Percentiles rank a stretch among this genome's conserved stretches.
These are phyloP conservation scores for Corbicula japonica DNA, from an alignment of 2,888 invertebrate genomes.

Conservation along the genomic window DNA sequence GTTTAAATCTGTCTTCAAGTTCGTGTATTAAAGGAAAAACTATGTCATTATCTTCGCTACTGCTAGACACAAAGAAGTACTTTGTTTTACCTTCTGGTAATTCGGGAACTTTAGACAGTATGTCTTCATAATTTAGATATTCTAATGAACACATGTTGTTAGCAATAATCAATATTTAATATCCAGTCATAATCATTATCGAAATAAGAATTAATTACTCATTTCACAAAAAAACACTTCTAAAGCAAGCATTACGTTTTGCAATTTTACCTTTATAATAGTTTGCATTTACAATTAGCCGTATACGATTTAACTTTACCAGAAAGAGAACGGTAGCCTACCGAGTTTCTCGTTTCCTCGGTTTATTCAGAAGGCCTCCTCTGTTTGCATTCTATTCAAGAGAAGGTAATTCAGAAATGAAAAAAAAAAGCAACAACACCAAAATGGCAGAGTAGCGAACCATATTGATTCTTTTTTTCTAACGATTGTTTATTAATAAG, in stretches of 20 bases:
- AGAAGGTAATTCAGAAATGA: too few relatives aligned
- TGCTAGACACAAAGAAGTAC: constrained; percentile 45
- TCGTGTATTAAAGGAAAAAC: constrained; percentile 24
- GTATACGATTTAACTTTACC: too few relatives aligned
- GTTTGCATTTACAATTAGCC: too few relatives aligned
- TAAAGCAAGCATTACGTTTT: neutral
- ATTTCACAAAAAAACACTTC: neutral
- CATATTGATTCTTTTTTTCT: too few relatives aligned
- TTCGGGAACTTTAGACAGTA: constrained; percentile 1
- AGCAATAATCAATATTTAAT: neutral
- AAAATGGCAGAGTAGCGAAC: too few relatives aligned
- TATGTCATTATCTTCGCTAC: constrained; percentile 22
- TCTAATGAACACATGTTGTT: neutral
- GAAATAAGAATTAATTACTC: neutral
- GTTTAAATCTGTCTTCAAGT: constrained; percentile 19
- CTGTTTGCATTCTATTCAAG: too few relatives aligned
- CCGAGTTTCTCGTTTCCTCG: too few relatives aligned
- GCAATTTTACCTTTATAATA: too few relatives aligned
- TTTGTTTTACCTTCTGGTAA: constrained; percentile 36
- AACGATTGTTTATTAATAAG: too few relatives aligned
- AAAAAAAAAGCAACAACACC: too few relatives aligned
- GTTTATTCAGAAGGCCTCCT: too few relatives aligned
- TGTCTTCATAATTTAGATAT: neutral
- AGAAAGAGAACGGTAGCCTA: too few relatives aligned
- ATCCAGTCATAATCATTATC: neutral